These are phyloP conservation scores for Dendroctonus ponderosae DNA, from an alignment of 1,140 invertebrate genomes.

Conservation along the genomic window DNA sequence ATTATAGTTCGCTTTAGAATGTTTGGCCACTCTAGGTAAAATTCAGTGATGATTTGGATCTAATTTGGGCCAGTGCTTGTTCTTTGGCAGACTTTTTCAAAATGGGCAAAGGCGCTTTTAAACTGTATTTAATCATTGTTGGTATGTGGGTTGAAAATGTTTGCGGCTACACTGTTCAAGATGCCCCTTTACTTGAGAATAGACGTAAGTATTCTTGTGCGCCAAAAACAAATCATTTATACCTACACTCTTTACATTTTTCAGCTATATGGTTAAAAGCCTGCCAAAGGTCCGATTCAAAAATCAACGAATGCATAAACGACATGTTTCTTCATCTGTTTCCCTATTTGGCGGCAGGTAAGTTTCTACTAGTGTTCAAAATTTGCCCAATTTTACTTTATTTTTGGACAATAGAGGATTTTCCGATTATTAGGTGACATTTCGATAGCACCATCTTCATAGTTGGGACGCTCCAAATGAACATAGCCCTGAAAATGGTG, in stretches of 20 bases:
- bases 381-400: no score
- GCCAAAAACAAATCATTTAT: no score
- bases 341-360: conserved; percentile 52
- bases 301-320: conserved; percentile 48
- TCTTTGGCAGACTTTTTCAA: neutral
- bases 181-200: conserved; percentile 15
- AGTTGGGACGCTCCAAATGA: neutral
- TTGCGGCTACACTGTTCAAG: conserved; percentile 15
- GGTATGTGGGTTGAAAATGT: neutral
- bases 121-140: neutral
- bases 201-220: conserved; percentile 20
- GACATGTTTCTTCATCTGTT: conserved; percentile 52
- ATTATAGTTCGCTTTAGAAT: neutral
- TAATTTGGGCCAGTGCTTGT: neutral
- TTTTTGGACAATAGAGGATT: no score
- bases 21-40: neutral
- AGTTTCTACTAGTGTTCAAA: conserved; percentile 7
- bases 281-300: conserved; percentile 48
- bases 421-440: no score
- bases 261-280: conserved; percentile 51
- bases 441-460: no score
- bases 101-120: neutral
- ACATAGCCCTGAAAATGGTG: neutral
- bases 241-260: conserved; percentile 35
- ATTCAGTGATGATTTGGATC: neutral